A percentile compares a stretch with the other conserved stretches of the same genome.
Evolutionary conservation across 2,797 vertebrate genomes (phyloP).

Genomic region (Fistularia tabacaria): DNA sequence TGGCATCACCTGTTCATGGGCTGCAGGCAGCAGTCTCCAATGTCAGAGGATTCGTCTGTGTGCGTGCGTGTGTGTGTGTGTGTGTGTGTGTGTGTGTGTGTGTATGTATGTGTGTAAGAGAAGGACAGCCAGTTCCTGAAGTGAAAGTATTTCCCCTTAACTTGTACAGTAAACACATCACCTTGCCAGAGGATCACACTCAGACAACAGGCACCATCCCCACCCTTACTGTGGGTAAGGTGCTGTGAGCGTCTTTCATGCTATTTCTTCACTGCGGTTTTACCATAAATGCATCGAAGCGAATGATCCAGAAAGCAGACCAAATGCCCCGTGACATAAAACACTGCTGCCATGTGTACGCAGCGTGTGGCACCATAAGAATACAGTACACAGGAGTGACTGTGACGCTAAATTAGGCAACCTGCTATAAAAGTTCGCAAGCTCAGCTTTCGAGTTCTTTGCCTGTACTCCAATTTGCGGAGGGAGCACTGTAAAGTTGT

Average conservation of each 20-base stretch:
- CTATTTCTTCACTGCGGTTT: not conserved
- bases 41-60: slow-evolving; percentile 34
- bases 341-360: not conserved
- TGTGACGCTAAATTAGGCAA: slow-evolving; percentile 40
- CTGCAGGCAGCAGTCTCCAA: slow-evolving; percentile 61
- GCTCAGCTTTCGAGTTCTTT: slow-evolving; percentile 47
- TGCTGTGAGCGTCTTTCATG: slow-evolving; percentile 6
- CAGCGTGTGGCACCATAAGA: slow-evolving; percentile 5
- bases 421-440: slow-evolving; percentile 49
- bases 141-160: slow-evolving; percentile 43
- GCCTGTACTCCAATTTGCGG: slow-evolving; percentile 53
- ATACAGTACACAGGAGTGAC: slow-evolving; percentile 13
- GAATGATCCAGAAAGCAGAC: too few relatives aligned
- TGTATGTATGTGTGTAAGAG: slow-evolving; percentile 1
- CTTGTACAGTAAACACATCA: slow-evolving; percentile 37
- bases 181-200: slow-evolving; percentile 24
- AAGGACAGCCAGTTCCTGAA: slow-evolving; percentile 19
- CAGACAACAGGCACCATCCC: slow-evolving; percentile 10
- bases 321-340: too few relatives aligned
- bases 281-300: too few relatives aligned
- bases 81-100: too few relatives aligned
- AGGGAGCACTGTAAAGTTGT: slow-evolving; percentile 60
- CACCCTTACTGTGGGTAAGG: slow-evolving; percentile 22
- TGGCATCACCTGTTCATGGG: slow-evolving; percentile 52
- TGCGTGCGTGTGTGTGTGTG: slow-evolving; percentile 21